A percentile compares a stretch with the other conserved stretches of the same genome.
phyloP scores from a whole-genome alignment of 2,113 vertebrate species.

The Stigmatopora argus region DNA sequence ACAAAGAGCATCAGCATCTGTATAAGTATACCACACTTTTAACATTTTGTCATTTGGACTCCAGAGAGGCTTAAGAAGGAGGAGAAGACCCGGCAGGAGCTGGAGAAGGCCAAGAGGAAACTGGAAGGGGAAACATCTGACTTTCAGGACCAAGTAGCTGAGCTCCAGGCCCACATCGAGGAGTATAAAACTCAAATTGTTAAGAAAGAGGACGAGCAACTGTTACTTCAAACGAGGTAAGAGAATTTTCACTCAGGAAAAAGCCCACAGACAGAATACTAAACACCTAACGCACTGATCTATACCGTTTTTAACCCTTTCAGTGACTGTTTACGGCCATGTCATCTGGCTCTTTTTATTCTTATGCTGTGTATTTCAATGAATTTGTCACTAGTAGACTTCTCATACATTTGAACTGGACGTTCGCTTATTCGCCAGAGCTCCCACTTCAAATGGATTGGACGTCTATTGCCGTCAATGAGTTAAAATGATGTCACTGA shows the following conservation, averaged over 20 bases:
- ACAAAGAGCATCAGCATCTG: not conserved
- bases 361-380: no score
- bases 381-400: no score
- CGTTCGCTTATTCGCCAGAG: no score
- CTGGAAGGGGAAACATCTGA: conserved; percentile 92
- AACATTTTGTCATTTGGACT: not conserved
- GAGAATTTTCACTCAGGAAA: not conserved
- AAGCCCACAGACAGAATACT: not conserved
- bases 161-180: conserved; percentile 89
- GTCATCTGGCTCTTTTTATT: no score
- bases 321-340: no score
- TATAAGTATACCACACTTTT: not conserved
- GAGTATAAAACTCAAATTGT: conserved; percentile 86
- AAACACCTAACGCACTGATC: conserved; percentile 12
- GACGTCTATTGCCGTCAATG: not conserved
- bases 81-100: conserved; percentile 93
- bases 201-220: conserved; percentile 97
- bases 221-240: conserved; percentile 85
- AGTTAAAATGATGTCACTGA: conserved; percentile 3
- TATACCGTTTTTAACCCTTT: not conserved
- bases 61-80: conserved; percentile 95
- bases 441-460: no score
- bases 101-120: conserved; percentile 96
- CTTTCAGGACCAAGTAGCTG: conserved; percentile 92
- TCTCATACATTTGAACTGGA: no score